phyloP scores from a whole-genome alignment of 2,113 vertebrate species.

The Gymnobelideus leadbeateri region DNA sequence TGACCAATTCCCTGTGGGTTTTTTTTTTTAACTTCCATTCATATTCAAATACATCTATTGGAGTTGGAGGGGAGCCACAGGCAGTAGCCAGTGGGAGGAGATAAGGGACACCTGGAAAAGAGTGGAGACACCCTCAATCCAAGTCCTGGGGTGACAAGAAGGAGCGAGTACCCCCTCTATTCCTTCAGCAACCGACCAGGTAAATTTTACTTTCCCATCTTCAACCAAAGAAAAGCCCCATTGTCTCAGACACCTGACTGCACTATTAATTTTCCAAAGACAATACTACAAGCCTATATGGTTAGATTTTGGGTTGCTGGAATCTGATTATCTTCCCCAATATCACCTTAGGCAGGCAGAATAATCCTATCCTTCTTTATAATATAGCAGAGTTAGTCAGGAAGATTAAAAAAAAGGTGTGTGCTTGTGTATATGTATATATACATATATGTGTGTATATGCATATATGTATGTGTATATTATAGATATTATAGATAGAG shows the following conservation, averaged over 20 bases:
- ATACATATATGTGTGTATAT: too few species aligned
- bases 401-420: not conserved
- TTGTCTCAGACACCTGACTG: not conserved
- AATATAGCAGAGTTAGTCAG: not conserved
- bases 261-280: not conserved
- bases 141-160: not conserved
- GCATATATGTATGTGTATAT: too few species aligned
- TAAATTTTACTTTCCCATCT: not conserved
- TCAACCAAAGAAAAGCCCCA: not conserved
- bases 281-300: not conserved
- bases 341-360: not conserved
- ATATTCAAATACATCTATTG: not conserved
- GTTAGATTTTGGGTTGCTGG: conserved; percentile 1
- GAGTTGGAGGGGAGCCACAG: too few species aligned
- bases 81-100: too few species aligned
- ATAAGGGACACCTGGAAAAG: not conserved
- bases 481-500: too few species aligned
- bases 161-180: not conserved
- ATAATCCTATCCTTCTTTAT: not conserved
- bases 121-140: not conserved
- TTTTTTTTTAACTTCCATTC: not conserved
- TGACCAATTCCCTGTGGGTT: not conserved
- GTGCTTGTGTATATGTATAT: too few species aligned
- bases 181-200: not conserved
- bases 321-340: not conserved